phyloP scores from a whole-genome alignment of 2,113 vertebrate species.

The Xenopus tropicalis region UCB_Xtro_10.0 CM004443.2:32776001-32776500 shows the following conservation, averaged over 20 bases:
- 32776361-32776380: background rate
- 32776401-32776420: background rate
- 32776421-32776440: background rate
- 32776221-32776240: background rate
- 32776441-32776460: constrained; percentile 7
- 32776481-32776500: background rate
- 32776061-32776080: too few relatives aligned
- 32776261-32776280: constrained; percentile 11
- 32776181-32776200: background rate
- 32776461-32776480: background rate
- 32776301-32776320: background rate
- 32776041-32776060: too few relatives aligned
- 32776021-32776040: too few relatives aligned
- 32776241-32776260: background rate
- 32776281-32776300: background rate
- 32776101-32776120: background rate
- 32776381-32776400: background rate
- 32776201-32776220: background rate
- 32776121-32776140: background rate
- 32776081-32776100: too few relatives aligned
- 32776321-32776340: background rate
- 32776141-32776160: background rate
- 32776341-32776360: constrained; percentile 2
- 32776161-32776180: background rate
- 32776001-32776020: too few relatives aligned